Evolutionary conservation across 2,888 invertebrate genomes (phyloP).

Genomic region (Tachina fera): DNA sequence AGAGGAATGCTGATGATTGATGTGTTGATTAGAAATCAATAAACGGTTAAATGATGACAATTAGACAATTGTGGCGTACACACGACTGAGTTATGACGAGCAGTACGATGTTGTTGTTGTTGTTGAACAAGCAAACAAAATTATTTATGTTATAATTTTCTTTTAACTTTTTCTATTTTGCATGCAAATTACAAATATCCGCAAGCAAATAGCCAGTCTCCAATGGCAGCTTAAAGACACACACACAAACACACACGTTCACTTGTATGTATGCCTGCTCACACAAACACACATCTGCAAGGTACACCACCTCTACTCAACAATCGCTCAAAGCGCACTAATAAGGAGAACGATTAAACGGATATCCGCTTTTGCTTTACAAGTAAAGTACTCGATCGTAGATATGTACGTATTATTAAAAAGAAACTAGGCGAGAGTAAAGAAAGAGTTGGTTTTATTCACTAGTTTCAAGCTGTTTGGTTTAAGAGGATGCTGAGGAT

Average conservation of each 20-base stretch:
- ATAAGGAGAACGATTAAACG: conserved; percentile 74
- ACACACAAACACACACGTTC: neutral
- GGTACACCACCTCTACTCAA: neutral
- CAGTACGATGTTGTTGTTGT: conserved; percentile 5
- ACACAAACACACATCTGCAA: neutral
- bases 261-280: neutral
- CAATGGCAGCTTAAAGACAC: conserved; percentile 17
- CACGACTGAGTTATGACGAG: neutral
- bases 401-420: neutral
- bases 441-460: conserved; percentile 42
- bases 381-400: conserved; percentile 37
- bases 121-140: conserved; percentile 1
- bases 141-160: conserved; percentile 1
- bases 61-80: conserved; percentile 28
- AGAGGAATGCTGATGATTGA: conserved; percentile 20
- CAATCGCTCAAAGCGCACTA: conserved; percentile 40
- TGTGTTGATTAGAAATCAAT: conserved; percentile 55
- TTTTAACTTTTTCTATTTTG: conserved; percentile 31
- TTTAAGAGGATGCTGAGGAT: conserved; percentile 71
- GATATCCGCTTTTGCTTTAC: conserved; percentile 77
- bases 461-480: conserved; percentile 46
- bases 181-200: conserved; percentile 71
- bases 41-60: conserved; percentile 54
- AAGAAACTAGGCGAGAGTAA: conserved; percentile 51
- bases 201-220: conserved; percentile 56